These are phyloP conservation scores for Antedon mediterranea DNA, from an alignment of 53 echinoderm and acorn worm species.

Conservation along the genomic window DNA sequence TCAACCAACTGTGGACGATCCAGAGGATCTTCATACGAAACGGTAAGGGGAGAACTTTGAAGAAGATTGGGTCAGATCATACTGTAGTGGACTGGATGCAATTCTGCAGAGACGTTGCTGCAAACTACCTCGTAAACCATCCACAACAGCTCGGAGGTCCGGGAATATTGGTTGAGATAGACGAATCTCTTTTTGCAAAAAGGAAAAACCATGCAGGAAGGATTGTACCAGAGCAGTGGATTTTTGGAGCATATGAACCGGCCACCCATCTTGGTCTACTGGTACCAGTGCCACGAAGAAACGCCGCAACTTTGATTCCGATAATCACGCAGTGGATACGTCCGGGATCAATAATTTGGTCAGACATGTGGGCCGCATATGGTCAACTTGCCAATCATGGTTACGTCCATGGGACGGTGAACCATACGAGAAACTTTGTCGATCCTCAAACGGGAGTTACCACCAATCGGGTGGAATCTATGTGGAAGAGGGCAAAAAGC, in stretches of 20 bases:
- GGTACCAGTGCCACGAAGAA: conserved; percentile 5
- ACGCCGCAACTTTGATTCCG: conserved; percentile 11
- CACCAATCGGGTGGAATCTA: conserved; percentile 4
- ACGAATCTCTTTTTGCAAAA: neutral
- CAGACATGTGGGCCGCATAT: conserved; percentile 8
- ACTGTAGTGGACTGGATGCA: conserved; percentile 13
- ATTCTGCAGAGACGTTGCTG: conserved; percentile 6
- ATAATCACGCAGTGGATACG: conserved; percentile 9
- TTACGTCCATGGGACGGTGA: neutral
- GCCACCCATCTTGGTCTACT: neutral
- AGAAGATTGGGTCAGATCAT: neutral
- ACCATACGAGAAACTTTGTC: conserved; percentile 6
- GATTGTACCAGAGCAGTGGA: neutral
- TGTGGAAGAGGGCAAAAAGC: conserved; percentile 13
- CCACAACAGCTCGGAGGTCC: conserved; percentile 13
- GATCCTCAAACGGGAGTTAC: conserved; percentile 1
- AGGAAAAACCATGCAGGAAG: conserved; percentile 2
- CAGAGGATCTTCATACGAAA: neutral
- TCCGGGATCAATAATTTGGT: conserved; percentile 4
- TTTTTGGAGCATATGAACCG: conserved; percentile 13
- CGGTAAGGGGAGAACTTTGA: neutral
- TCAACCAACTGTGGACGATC: neutral
- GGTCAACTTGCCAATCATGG: neutral
- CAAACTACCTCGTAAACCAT: neutral
- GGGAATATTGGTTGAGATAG: conserved; percentile 7